Evolutionary conservation across 2,888 invertebrate genomes (phyloP).

Genomic region (Lithophane semibrunnea): DNA sequence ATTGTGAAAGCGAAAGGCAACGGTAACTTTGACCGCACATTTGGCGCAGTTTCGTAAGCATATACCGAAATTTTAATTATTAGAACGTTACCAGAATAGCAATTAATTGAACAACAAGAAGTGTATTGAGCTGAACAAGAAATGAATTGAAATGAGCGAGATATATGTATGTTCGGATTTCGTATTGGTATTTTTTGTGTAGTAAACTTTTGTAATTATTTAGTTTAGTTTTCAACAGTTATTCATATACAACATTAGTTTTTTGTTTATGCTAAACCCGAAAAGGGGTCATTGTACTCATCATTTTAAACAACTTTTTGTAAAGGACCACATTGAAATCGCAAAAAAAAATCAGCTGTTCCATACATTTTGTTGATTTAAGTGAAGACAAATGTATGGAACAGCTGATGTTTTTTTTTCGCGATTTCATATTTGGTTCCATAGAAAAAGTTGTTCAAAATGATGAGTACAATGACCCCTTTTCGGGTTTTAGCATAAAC

Average conservation of each 20-base stretch:
- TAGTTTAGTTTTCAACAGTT: slow-evolving; percentile 8
- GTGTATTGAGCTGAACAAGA: slow-evolving; percentile 26
- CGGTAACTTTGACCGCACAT: slow-evolving; percentile 60
- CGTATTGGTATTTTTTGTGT: slow-evolving; percentile 2
- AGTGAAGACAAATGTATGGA: no score
- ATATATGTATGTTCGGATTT: neutral
- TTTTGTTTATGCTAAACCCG: no score
- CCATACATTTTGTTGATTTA: no score
- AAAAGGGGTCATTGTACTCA: no score
- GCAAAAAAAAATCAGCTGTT: no score
- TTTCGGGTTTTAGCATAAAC: no score
- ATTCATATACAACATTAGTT: neutral
- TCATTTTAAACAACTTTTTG: no score
- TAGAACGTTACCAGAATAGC: slow-evolving; percentile 28
- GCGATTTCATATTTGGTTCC: no score
- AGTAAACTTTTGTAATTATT: neutral
- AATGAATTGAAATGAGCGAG: slow-evolving; percentile 14
- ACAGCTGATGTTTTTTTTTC: no score
- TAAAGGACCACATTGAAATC: no score
- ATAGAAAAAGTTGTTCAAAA: no score
- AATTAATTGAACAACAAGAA: slow-evolving; percentile 35
- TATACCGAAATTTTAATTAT: slow-evolving; percentile 48
- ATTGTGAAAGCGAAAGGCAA: slow-evolving; percentile 65
- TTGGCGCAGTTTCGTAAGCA: slow-evolving; percentile 30
- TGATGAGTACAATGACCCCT: no score